Percentiles rank a stretch among this genome's conserved stretches.
Evolutionary conservation across 2,888 invertebrate species (phyloP).

Genomic region (Leucoma salicis): DNA sequence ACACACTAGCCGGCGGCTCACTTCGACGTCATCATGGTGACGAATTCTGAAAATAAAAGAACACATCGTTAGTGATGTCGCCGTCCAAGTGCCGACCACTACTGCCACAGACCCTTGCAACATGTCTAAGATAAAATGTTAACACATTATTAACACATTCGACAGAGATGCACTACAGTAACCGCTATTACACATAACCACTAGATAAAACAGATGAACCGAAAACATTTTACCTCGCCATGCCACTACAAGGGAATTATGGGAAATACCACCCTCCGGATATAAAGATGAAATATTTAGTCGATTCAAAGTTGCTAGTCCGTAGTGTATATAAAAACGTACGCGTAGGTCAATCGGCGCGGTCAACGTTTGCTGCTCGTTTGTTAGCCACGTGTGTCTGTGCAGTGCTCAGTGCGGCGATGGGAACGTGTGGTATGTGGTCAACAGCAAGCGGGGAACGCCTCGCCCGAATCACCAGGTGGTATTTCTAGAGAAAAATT

Average conservation of each 20-base stretch:
- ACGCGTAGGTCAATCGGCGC: constrained; percentile 12
- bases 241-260: constrained; percentile 72
- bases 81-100: background rate
- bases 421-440: constrained; percentile 11
- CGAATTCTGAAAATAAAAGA: constrained; percentile 91
- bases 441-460: constrained; percentile 19
- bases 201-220: constrained; percentile 45
- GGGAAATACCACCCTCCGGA: constrained; percentile 74
- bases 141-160: constrained; percentile 58
- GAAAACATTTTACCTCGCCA: constrained; percentile 51
- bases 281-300: constrained; percentile 25
- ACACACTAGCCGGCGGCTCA: constrained; percentile 89
- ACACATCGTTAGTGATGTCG: constrained; percentile 34
- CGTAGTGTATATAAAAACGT: background rate
- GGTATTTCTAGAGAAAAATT: constrained; percentile 64
- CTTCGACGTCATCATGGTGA: constrained; percentile 99
- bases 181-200: constrained; percentile 56
- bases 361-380: constrained; percentile 62
- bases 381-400: constrained; percentile 24
- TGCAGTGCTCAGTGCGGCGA: constrained; percentile 10
- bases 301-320: constrained; percentile 23
- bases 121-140: constrained; percentile 49
- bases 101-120: background rate
- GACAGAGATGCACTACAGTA: constrained; percentile 70
- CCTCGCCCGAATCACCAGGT: constrained; percentile 53